phyloP scores from a whole-genome alignment of 2,888 invertebrate species.

The Andrena bucephala region DNA sequence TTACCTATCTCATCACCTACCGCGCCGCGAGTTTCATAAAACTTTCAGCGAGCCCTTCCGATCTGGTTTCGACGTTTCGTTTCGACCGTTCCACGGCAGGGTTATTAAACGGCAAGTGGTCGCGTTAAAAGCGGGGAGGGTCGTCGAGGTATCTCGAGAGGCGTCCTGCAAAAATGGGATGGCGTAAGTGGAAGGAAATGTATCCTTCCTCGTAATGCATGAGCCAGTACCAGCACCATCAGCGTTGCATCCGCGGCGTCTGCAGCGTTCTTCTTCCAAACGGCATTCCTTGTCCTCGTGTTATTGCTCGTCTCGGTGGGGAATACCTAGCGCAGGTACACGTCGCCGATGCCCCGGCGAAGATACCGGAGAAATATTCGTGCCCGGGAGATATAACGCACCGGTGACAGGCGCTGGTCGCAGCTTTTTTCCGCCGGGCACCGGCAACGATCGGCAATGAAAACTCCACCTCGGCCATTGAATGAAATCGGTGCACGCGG shows the following conservation, averaged over 20 bases:
- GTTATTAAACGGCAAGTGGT: constrained; percentile 42
- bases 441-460: background rate
- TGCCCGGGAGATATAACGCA: background rate
- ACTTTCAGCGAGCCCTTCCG: background rate
- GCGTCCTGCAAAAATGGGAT: constrained; percentile 41
- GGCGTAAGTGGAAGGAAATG: constrained; percentile 49
- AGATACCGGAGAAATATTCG: background rate
- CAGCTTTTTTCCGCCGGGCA: background rate
- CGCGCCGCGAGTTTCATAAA: background rate
- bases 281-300: constrained; percentile 46
- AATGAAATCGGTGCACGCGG: constrained; percentile 31
- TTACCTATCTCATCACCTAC: no score
- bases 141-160: constrained; percentile 17
- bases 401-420: no score
- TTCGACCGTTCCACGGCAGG: background rate
- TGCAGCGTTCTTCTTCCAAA: constrained; percentile 29
- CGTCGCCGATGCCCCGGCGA: background rate
- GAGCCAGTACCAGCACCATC: constrained; percentile 27
- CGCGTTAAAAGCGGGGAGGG: constrained; percentile 10
- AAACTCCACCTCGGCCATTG: constrained; percentile 12
- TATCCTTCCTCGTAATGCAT: constrained; percentile 57
- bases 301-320: constrained; percentile 33
- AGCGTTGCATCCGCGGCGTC: constrained; percentile 22
- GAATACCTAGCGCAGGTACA: constrained; percentile 16
- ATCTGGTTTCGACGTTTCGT: constrained; percentile 7